Evolutionary conservation across 2,888 invertebrate species (phyloP).

Genomic region (Nasonia oneida): DNA sequence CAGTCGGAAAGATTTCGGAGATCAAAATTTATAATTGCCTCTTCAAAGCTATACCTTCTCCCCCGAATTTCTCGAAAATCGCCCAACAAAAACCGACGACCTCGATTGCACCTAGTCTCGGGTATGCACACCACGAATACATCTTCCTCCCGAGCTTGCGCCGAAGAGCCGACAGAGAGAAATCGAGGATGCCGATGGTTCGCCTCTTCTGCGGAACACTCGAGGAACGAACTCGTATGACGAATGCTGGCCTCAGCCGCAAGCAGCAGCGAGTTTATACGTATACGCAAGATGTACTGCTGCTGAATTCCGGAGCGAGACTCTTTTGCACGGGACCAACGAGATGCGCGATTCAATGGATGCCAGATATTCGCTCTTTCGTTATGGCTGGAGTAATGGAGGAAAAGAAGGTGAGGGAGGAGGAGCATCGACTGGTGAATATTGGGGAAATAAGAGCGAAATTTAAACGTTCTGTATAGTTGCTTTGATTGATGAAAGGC

Average conservation of each 20-base stretch:
- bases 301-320: background rate
- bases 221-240: background rate
- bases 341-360: background rate
- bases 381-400: background rate
- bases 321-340: background rate
- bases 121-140: background rate
- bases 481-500: no score
- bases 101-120: background rate
- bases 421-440: no score
- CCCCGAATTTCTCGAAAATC: background rate
- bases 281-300: background rate
- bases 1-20: background rate
- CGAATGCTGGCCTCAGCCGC: background rate
- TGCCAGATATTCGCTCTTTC: background rate
- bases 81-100: background rate
- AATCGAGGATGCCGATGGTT: conserved; percentile 9
- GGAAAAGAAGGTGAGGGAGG: background rate
- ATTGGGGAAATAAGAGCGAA: no score
- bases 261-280: no score
- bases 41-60: background rate
- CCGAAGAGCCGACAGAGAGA: background rate
- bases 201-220: background rate
- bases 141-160: background rate
- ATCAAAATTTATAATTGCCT: background rate
- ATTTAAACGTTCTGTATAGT: no score